phyloP scores from a whole-genome alignment of 2,888 invertebrate species.

The Caenorhabditis uteleia region DNA sequence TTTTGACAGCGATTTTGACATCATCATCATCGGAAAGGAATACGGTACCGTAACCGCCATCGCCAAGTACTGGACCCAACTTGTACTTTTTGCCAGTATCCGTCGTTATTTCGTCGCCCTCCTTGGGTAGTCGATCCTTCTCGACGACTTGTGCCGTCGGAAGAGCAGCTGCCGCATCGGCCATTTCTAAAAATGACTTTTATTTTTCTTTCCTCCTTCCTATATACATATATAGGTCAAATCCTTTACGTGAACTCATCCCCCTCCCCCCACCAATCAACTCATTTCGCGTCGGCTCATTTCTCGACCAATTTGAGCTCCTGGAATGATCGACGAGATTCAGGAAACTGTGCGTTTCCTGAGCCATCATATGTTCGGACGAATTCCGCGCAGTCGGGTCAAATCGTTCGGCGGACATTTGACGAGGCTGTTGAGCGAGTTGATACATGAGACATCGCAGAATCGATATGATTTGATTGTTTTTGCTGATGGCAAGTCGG shows the following conservation, averaged over 20 bases:
- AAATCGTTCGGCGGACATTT: constrained; percentile 33
- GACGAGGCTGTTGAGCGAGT: constrained; percentile 24
- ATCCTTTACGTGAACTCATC: too few species aligned
- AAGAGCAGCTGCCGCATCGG: not conserved
- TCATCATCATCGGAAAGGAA: constrained; percentile 43
- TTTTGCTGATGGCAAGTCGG: constrained; percentile 31
- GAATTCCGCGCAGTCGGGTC: constrained; percentile 47
- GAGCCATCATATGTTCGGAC: constrained; percentile 42
- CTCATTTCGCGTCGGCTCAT: too few species aligned
- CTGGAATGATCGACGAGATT: constrained; percentile 41
- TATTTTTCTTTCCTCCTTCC: too few species aligned
- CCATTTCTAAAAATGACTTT: not conserved
- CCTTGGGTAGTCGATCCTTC: too few species aligned
- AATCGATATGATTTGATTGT: constrained; percentile 36
- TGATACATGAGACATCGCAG: constrained; percentile 9
- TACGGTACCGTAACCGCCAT: constrained; percentile 58
- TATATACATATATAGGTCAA: too few species aligned
- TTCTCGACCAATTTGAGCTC: too few species aligned
- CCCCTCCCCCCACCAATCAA: too few species aligned
- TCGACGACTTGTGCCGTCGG: too few species aligned
- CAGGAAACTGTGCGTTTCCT: constrained; percentile 48
- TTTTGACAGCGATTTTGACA: constrained; percentile 50
- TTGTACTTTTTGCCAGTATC: constrained; percentile 38
- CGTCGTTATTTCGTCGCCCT: not conserved
- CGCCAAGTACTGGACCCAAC: constrained; percentile 48